Base-by-base conservation (phyloP, 2,888 invertebrate species). In the Lepidocyrtoides sp. region DNA sequence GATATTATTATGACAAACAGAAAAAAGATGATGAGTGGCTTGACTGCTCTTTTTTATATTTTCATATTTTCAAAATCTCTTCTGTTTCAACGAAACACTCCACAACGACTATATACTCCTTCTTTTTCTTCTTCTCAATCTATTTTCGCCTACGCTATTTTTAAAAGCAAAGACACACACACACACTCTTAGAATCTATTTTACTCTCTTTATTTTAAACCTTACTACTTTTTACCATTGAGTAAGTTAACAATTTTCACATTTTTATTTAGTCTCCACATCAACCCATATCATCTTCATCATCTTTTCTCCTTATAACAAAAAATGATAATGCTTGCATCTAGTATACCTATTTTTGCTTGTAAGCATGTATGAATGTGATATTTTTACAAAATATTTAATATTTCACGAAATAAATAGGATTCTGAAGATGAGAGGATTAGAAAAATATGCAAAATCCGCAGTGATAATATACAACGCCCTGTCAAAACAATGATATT, bases 1-100 rank as follows among this genome's bases (percentile, higher is more conserved):
- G 87, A 89, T 89, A 89, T 89, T 91, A 91, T 91, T 87, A 91
- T 88, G 88, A 91, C 83, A 87, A 88, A 88, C 83, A 84, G 79
- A 91, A 77, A 51, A 87, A 87, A 87, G 83, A 91, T 91, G 91
- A 91, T 69, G 91, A 87, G 87, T 91, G 84, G 89, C 89, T 82
- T 89, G 79, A 86, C 57, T 86, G 75, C 75, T 86, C 54, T 77
- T 86, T n/a, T 86, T 86, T 44, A 75, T 75, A 77, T 60, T 77
- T 86, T 86, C 57, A 75, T 75, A 75, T 77, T 77, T 77, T 86
- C 75, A 77, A 72, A 75, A 84, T 72, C 51, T 84, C 84, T 84
- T 75, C 77, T 77, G 77, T 77, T 77, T 77, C 77, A 51, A 32
- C 26, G 17, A 77, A 87, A 77, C 89, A 89, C 63, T 29, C 66